These are phyloP conservation scores for Macquaria ambigua DNA, from an alignment of 2,113 vertebrate species.

Conservation along the genomic window DNA sequence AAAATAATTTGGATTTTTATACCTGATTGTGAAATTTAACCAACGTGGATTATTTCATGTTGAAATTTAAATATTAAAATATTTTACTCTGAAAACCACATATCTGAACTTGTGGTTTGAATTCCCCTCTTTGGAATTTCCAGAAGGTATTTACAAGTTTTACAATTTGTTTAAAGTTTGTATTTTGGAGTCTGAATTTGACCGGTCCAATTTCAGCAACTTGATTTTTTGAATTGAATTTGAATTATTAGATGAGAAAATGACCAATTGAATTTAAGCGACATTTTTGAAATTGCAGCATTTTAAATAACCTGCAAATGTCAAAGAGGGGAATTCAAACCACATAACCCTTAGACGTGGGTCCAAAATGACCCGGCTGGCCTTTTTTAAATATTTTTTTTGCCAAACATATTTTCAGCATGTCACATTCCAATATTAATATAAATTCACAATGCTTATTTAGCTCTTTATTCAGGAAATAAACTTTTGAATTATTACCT, in stretches of 20 bases:
- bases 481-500: background rate
- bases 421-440: background rate
- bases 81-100: background rate
- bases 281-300: background rate
- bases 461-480: background rate
- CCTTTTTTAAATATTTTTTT: background rate
- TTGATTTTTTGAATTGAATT: background rate
- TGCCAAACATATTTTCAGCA: background rate
- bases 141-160: background rate
- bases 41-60: background rate
- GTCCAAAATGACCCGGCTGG: background rate
- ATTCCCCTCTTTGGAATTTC: background rate
- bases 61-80: background rate
- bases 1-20: background rate
- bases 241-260: background rate
- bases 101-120: background rate
- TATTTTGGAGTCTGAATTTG: background rate
- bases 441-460: background rate
- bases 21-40: slow-evolving; percentile 1
- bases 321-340: background rate
- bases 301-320: background rate
- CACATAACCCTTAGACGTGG: background rate
- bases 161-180: background rate
- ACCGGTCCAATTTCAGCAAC: background rate
- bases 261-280: background rate